Evolutionary conservation across 2,113 vertebrate genomes (phyloP), one percentile per base, ranked within the genome.

Genomic region (Pitta sordida): DNA sequence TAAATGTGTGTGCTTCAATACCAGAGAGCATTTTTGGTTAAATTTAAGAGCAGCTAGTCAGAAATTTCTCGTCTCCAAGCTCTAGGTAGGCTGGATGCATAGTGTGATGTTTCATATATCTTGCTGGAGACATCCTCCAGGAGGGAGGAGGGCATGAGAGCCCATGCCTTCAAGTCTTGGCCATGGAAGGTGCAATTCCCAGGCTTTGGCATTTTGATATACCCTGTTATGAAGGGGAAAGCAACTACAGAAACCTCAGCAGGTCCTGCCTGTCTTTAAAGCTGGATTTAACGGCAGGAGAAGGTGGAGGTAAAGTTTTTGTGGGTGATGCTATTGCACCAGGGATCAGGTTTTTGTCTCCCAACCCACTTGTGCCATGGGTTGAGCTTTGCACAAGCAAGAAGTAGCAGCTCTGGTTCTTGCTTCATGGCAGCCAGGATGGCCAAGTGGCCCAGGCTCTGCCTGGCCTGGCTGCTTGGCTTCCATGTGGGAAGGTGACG

Each of bases 351-450:
- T 44, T 88, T 83, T 60, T 71, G 43, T 76, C 59, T 58, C n/a
- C 46, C 55, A 49, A 6, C 7, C 5, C 3, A 9, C 26, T 26
- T 0, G 0, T 43, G 53, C 49, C 32, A 12, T 14, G 1, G 2
- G 41, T 22, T 80, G 75, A 69, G 79, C 62, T 86, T 53, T 43
- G 9, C 21, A 55, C 1, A 0, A 60, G 34, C 26, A 64, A 43
- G 49, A 43, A 70, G 17, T 1, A 63, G 37, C 43, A 48, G 43
- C 43, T 90, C 60, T 82, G 30, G 60, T 6, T 83, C 65, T 71
- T 59, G 10, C 17, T 59, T 15, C 29, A 1, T 20, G 22, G 9
- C 34, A 75, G 21, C 22, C 75, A 70, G 17, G 27, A 37, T 7
- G 11, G 59, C 56, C 7, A 10, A 65, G 39, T 3, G 64, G 39